Conservation (phyloP, 2,797 vertebrate species). For the Phoebastria nigripes region DNA sequence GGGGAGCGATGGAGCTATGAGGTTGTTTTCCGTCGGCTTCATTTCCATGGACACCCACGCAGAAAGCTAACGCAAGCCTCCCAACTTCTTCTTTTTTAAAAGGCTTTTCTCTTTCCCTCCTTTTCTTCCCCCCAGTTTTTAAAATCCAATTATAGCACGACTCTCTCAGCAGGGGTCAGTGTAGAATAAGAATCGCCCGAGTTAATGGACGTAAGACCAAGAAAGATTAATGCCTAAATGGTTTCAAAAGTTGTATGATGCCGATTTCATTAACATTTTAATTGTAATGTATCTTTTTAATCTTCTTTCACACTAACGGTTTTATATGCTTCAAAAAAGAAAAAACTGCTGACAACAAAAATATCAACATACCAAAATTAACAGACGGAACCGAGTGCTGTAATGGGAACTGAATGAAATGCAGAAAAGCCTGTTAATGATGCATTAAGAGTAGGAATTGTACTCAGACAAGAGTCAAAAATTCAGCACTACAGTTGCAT, state of each 20-base stretch:
- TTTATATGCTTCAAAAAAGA: conserved; percentile 62
- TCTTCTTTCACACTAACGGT: conserved; percentile 73
- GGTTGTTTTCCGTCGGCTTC: accelerated
- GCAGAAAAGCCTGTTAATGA: conserved; percentile 24
- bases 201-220: conserved; percentile 64
- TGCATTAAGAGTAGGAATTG: background rate
- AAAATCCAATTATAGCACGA: conserved; percentile 74
- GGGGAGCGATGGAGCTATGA: accelerated
- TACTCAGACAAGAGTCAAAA: conserved; percentile 8
- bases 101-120: background rate
- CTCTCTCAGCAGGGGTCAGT: conserved; percentile 78
- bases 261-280: conserved; percentile 80
- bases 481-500: accelerated
- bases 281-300: conserved; percentile 81
- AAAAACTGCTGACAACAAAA: conserved; percentile 76
- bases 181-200: conserved; percentile 66
- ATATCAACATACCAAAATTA: conserved; percentile 66
- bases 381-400: conserved; percentile 41
- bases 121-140: background rate
- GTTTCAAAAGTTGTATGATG: conserved; percentile 70
- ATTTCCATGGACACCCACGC: accelerated
- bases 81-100: conserved; percentile 38
- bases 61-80: background rate
- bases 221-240: conserved; percentile 69
- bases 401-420: conserved; percentile 38